A percentile compares a stretch with the other conserved stretches of the same genome.
These are phyloP conservation scores for Crax fasciolata DNA, from an alignment of 2,797 vertebrate genomes.

Conservation along the genomic window DNA sequence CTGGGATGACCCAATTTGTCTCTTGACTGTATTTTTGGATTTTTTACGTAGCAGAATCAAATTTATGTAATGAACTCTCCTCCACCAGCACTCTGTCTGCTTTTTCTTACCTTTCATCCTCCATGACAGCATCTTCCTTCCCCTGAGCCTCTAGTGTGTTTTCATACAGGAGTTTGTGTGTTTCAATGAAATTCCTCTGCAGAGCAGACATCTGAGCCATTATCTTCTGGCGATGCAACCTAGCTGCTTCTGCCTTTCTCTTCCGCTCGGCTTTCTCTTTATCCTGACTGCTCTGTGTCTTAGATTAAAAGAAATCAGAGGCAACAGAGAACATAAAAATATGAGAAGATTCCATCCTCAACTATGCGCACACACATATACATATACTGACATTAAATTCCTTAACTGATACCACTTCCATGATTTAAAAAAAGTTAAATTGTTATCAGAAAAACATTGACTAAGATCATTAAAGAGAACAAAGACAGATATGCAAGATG, in stretches of 20 bases:
- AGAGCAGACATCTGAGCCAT: conserved; percentile 99
- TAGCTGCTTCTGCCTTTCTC: conserved; percentile 96
- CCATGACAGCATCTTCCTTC: conserved; percentile 81
- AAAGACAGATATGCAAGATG: neutral
- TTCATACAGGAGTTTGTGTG: conserved; percentile 96
- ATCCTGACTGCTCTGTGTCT: conserved; percentile 89
- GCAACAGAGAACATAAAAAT: neutral
- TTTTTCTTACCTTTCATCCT: conserved; percentile 87
- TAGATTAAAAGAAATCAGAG: neutral
- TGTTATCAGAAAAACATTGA: neutral
- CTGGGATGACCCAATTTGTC: neutral
- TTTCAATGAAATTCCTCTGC: conserved; percentile 99
- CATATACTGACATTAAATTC: neutral
- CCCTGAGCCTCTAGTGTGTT: conserved; percentile 89
- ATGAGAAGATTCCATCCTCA: neutral
- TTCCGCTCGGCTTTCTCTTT: conserved; percentile 97
- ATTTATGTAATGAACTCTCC: neutral
- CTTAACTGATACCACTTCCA: neutral
- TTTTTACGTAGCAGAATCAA: neutral
- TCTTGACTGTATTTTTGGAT: neutral
- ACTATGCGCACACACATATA: neutral
- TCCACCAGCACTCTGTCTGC: neutral
- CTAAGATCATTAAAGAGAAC: neutral
- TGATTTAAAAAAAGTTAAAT: neutral
- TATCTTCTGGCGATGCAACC: conserved; percentile 96